phyloP scores from a whole-genome alignment of 2,113 vertebrate species.

The Baryphthengus martii region DNA sequence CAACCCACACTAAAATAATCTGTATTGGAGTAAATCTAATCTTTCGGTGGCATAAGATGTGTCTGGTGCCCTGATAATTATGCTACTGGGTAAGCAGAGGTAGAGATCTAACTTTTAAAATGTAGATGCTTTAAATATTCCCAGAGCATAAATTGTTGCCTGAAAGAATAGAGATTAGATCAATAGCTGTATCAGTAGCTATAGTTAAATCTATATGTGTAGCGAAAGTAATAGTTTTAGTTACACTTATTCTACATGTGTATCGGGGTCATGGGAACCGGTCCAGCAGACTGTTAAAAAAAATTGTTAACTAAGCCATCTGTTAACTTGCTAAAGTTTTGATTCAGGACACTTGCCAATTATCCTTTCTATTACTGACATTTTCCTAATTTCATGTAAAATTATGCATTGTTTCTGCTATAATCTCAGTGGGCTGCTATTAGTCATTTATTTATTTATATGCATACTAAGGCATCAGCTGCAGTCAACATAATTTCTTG shows the following conservation, averaged over 20 bases:
- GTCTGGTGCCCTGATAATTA: neutral
- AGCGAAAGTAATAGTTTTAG: neutral
- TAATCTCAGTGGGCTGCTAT: neutral
- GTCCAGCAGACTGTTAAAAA: neutral
- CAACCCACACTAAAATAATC: neutral
- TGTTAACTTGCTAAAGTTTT: neutral
- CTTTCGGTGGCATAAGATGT: neutral
- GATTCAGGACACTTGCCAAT: neutral
- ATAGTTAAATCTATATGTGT: neutral
- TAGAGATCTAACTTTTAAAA: neutral
- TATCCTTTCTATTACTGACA: neutral
- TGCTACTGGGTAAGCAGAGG: neutral
- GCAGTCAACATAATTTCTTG: conserved; percentile 4
- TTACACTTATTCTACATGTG: neutral
- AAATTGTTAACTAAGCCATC: neutral
- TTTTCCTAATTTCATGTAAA: conserved; percentile 40
- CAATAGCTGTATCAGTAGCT: neutral
- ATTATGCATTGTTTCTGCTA: neutral
- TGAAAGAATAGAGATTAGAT: neutral
- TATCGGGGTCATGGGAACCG: neutral
- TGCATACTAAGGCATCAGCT: neutral
- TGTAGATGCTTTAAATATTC: neutral
- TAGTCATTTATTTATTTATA: conserved; percentile 26
- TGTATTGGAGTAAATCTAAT: neutral
- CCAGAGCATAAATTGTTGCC: neutral